Evolutionary conservation across 2,113 vertebrate genomes (phyloP), one percentile per base, ranked within the genome.

Genomic region (Aix galericulata): DNA sequence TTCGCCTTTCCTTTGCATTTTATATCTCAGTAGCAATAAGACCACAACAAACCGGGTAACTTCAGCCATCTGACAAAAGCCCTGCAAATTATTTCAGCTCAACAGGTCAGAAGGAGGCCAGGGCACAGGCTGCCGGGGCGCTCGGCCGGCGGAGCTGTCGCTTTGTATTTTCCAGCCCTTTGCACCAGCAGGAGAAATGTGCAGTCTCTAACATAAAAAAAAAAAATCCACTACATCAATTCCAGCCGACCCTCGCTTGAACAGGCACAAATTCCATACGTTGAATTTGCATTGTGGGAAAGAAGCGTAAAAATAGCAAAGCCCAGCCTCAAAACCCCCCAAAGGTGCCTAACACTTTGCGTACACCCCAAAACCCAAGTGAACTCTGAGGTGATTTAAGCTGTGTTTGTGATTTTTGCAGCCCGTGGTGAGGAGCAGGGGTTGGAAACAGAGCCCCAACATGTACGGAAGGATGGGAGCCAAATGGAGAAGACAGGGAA

Each of bases 271-370:
- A 15, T 1, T 1, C 36, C 1, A 1, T 11, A 2, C 3, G 2
- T 31, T 55, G 59, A 8, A 3, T 29, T 29, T 3, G 1, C 40
- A 2, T 1, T 1, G 1, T 0, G 42, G 36, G 48, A 50, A 50
- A 50, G 48, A 50, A 50, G 48, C 6, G 17, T 11, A 0, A 0
- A 3, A 15, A 29, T 4, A 8, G 55, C 8, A 32, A 32, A n/a
- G 5, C 31, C 58, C 34, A 4, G 12, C 53, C 40, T 42, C 8
- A 8, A 52, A 52, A 7, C 3, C 29, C 9, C 10, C 1, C 0
- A 17, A 6, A 59, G 62, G 23, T 17, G 53, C 14, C n/a, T 27
- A 1, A 6, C 0, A 4, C 6, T 0, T 14, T 0, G 3, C 14
- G 13, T 18, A 26, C 34, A 25, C 23, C 6, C 10, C 23, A 25